These are phyloP conservation scores for Folsomia manolachei DNA, from an alignment of 2,888 invertebrate species.

Conservation along the genomic window DNA sequence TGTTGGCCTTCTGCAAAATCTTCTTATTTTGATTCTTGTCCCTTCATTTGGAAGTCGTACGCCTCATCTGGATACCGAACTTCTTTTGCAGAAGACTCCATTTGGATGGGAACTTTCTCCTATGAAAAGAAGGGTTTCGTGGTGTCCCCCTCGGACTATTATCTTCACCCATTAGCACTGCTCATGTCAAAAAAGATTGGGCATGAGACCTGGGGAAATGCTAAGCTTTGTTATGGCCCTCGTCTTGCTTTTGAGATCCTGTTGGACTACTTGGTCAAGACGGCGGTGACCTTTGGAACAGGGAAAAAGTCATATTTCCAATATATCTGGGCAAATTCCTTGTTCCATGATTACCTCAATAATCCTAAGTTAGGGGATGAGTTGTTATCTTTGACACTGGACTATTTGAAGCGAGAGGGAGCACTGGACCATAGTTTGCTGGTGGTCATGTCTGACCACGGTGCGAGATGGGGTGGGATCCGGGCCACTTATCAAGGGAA, in stretches of 20 bases:
- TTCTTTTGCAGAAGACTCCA: conserved; percentile 78
- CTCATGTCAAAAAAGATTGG: conserved; percentile 57
- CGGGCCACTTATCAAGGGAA: conserved; percentile 72
- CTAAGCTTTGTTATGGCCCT: conserved; percentile 68
- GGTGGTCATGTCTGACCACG: conserved; percentile 63
- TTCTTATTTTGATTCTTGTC: conserved; percentile 71
- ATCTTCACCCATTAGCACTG: conserved; percentile 56
- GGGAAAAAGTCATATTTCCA: conserved; percentile 66
- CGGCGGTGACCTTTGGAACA: conserved; percentile 60
- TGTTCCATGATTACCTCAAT: conserved; percentile 82
- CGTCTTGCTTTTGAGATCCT: conserved; percentile 68
- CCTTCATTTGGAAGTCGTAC: conserved; percentile 80
- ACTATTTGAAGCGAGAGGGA: conserved; percentile 57
- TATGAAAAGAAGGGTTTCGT: conserved; percentile 73
- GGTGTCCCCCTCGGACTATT: conserved; percentile 80
- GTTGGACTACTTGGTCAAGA: conserved; percentile 67
- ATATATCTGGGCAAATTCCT: conserved; percentile 77
- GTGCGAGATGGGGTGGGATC: conserved; percentile 80
- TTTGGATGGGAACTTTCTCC: conserved; percentile 74
- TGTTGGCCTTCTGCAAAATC: conserved; percentile 65
- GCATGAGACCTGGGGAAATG: conserved; percentile 64
- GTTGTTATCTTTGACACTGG: conserved; percentile 62
- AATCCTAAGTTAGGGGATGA: conserved; percentile 72
- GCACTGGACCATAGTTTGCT: conserved; percentile 67
- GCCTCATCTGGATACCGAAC: conserved; percentile 71